Evolutionary conservation across 1,140 invertebrate genomes (phyloP).

Genomic region (Oryzaephilus surinamensis): DNA sequence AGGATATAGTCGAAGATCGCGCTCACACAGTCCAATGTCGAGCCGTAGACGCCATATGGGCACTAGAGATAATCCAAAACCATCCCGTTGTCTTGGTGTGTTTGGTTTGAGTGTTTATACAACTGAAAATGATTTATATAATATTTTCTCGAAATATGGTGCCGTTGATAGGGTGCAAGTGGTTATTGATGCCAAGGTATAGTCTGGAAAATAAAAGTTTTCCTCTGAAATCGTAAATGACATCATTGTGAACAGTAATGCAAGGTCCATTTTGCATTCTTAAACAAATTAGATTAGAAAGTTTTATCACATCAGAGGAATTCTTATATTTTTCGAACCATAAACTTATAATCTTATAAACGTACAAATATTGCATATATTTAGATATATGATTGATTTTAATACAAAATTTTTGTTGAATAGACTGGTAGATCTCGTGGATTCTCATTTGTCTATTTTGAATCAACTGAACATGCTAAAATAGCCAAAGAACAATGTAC

Average conservation of each 20-base stretch:
- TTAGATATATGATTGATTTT: background rate
- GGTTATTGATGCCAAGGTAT: constrained; percentile 90
- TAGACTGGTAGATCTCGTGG: constrained; percentile 86
- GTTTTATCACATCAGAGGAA: no score
- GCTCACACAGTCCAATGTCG: constrained; percentile 47
- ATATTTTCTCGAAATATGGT: constrained; percentile 89
- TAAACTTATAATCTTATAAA: no score
- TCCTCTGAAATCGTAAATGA: no score
- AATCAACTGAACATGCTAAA: constrained; percentile 79
- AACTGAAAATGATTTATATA: constrained; percentile 83
- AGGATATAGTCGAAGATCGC: constrained; percentile 38
- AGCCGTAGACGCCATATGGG: constrained; percentile 46
- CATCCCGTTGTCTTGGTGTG: constrained; percentile 83
- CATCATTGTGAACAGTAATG: no score
- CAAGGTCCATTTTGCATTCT: no score
- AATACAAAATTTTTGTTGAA: constrained; percentile 20
- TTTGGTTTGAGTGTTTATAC: constrained; percentile 92
- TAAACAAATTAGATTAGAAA: no score
- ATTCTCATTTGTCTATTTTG: constrained; percentile 96
- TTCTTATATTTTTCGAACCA: no score
- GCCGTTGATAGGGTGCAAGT: constrained; percentile 88
- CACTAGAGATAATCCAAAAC: constrained; percentile 69
- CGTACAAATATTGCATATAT: no score
- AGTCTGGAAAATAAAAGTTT: no score
- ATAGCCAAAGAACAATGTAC: constrained; percentile 88